Evolutionary conservation across 37 sponge, comb jelly and placozoan species (phyloP).

Genomic region (Hexactinellida sp.): DNA sequence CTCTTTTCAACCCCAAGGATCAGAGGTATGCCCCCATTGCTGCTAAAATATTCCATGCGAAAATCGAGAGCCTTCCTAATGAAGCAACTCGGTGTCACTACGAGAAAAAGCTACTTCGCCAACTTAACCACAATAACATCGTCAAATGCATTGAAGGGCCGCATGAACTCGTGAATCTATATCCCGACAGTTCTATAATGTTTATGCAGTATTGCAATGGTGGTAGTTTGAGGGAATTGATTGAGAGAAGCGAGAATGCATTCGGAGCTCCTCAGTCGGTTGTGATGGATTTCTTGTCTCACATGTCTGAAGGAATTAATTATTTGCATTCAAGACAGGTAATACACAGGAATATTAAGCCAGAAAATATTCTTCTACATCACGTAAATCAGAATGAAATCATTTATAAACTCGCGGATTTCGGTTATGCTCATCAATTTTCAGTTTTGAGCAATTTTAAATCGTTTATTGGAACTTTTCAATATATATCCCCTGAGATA

Average conservation of each 20-base stretch:
- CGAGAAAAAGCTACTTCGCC: neutral
- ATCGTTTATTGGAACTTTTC: conserved; percentile 8
- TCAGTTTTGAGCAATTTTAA: neutral
- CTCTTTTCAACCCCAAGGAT: neutral
- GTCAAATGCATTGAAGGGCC: neutral
- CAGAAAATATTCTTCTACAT: neutral
- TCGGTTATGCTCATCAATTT: neutral
- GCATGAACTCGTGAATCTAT: neutral
- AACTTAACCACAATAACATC: neutral
- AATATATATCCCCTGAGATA: neutral
- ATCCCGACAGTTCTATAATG: neutral
- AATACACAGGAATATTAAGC: neutral
- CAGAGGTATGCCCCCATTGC: neutral
- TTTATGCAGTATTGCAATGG: neutral
- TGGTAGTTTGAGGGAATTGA: neutral
- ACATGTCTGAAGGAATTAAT: neutral
- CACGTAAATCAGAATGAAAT: neutral
- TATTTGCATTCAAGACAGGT: neutral
- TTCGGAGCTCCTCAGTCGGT: neutral
- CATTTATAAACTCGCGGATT: neutral
- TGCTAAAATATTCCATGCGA: neutral
- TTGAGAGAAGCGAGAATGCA: neutral
- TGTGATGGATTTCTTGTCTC: neutral
- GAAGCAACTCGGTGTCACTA: neutral
- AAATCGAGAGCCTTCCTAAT: neutral